These are phyloP conservation scores for Solea solea DNA, from an alignment of 2,113 vertebrate species.

Conservation along the genomic window DNA sequence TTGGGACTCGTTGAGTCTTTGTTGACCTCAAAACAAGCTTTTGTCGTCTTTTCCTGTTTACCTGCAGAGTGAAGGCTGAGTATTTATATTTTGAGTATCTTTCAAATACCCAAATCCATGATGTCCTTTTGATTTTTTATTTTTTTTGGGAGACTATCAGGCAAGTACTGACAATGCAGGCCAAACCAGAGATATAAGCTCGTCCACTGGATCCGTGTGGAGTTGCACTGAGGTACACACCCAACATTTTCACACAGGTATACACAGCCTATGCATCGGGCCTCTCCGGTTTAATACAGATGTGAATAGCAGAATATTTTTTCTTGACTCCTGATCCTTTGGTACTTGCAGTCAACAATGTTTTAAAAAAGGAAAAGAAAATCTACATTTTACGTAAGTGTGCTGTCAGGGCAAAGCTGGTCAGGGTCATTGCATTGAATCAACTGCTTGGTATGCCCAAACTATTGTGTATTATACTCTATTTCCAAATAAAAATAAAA, in stretches of 20 bases:
- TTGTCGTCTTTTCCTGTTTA: conserved; percentile 9
- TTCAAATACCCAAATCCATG: conserved; percentile 34
- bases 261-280: conserved; percentile 30
- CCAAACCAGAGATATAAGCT: conserved; percentile 72
- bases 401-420: conserved; percentile 49
- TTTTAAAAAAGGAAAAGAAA: conserved; percentile 6
- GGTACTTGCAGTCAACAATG: conserved; percentile 33
- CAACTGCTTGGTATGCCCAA: conserved; percentile 66
- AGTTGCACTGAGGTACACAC: conserved; percentile 65
- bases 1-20: conserved; percentile 22
- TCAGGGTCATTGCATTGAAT: conserved; percentile 70
- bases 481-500: conserved; percentile 74
- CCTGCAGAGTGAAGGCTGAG: conserved; percentile 33
- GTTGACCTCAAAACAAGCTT: conserved; percentile 47
- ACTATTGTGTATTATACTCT: conserved; percentile 77
- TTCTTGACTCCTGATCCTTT: conserved; percentile 44
- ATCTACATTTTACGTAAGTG: conserved; percentile 35
- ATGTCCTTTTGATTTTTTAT: conserved; percentile 24
- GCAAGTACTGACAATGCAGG: conserved; percentile 50
- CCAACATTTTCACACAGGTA: conserved; percentile 65
- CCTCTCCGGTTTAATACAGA: conserved; percentile 41
- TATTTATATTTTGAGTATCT: conserved; percentile 52
- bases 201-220: conserved; percentile 54
- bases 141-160: conserved; percentile 31
- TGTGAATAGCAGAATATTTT: conserved; percentile 31